A percentile compares a stretch with the other conserved stretches of the same genome.
phyloP scores from a whole-genome alignment of 1,140 invertebrate genomes.

The Drosophila kepulauana region DNA sequence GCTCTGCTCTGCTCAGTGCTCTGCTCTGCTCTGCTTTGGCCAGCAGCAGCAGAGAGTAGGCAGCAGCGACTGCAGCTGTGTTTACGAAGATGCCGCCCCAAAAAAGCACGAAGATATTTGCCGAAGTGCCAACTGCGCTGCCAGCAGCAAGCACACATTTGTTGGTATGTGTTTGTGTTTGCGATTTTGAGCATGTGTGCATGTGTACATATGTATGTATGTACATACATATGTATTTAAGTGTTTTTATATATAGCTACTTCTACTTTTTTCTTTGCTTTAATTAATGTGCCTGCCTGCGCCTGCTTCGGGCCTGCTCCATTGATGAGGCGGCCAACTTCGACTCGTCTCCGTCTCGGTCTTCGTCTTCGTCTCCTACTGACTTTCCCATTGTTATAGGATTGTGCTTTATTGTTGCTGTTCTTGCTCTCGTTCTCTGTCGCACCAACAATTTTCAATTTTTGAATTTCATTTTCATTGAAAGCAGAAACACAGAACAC shows the following conservation, averaged over 20 bases:
- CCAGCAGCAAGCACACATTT: conserved; percentile 17
- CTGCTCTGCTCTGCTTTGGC: neutral
- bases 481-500: conserved; percentile 44
- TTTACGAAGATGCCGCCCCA: conserved; percentile 65
- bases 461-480: conserved; percentile 77
- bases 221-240: conserved; percentile 3
- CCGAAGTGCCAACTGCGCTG: conserved; percentile 56
- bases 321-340: conserved; percentile 66
- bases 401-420: neutral
- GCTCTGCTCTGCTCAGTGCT: neutral
- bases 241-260: conserved; percentile 43
- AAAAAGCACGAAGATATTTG: conserved; percentile 59
- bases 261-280: conserved; percentile 55
- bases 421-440: conserved; percentile 38
- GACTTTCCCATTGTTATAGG: neutral
- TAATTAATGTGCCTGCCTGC: conserved; percentile 69
- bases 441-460: conserved; percentile 67
- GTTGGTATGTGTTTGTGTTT: neutral
- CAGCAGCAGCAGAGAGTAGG: conserved; percentile 13
- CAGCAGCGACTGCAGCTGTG: conserved; percentile 28
- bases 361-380: neutral
- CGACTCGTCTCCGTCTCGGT: conserved; percentile 12
- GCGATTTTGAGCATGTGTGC: neutral
- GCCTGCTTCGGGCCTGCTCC: conserved; percentile 60
- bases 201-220: conserved; percentile 10